phyloP scores from a whole-genome alignment of 2,888 invertebrate genomes.

The Colostygia pectinataria region DNA sequence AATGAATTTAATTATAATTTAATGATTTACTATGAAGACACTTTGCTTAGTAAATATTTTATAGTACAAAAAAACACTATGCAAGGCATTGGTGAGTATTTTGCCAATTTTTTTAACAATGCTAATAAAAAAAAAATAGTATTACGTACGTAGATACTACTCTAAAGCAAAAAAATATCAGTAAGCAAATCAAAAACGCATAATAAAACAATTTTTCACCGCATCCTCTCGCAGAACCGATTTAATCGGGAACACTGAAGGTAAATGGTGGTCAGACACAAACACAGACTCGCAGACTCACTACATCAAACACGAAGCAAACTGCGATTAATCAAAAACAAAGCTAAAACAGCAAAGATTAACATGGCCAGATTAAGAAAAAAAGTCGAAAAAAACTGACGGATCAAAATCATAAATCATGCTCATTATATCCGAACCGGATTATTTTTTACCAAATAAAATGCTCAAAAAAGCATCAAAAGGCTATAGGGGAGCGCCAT shows the following conservation, averaged over 20 bases:
- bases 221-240: slow-evolving; percentile 18
- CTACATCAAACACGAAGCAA: slow-evolving; percentile 56
- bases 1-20: no score
- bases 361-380: slow-evolving; percentile 75
- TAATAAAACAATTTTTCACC: slow-evolving; percentile 13
- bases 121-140: no score
- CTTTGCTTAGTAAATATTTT: no score
- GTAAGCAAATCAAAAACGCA: slow-evolving; percentile 4
- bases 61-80: no score
- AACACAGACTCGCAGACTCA: slow-evolving; percentile 20
- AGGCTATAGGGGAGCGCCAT: slow-evolving; percentile 80
- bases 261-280: slow-evolving; percentile 26
- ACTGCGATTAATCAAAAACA: slow-evolving; percentile 69
- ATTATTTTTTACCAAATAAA: slow-evolving; percentile 81
- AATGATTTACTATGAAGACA: no score
- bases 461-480: slow-evolving; percentile 81
- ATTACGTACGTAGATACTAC: no score
- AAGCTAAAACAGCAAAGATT: slow-evolving; percentile 71
- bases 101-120: no score
- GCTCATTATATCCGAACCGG: slow-evolving; percentile 82
- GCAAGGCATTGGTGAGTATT: no score
- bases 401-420: slow-evolving; percentile 82
- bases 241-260: slow-evolving; percentile 28
- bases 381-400: slow-evolving; percentile 61
- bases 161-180: no score